phyloP scores from a whole-genome alignment of 2,113 vertebrate species.

The Galemys pyrenaicus region DNA sequence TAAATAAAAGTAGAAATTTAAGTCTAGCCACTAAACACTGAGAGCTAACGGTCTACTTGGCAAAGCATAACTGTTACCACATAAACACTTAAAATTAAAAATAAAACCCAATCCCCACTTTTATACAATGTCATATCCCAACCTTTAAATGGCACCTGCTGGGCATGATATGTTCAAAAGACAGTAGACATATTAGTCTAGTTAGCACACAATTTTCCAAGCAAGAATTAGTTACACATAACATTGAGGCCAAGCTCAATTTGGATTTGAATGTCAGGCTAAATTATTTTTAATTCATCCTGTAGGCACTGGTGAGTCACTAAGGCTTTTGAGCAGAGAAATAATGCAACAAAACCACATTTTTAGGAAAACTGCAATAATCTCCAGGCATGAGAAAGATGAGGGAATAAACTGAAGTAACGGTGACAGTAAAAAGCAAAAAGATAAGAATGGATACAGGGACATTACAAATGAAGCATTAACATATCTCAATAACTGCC shows the following conservation, averaged over 20 bases:
- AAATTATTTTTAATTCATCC: conserved; percentile 58
- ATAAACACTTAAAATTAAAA: conserved; percentile 56
- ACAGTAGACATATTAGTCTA: neutral
- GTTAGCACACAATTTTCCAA: neutral
- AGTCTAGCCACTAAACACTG: neutral
- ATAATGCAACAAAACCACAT: conserved; percentile 35
- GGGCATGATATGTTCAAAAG: conserved; percentile 34
- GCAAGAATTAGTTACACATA: conserved; percentile 17
- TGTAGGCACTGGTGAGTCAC: conserved; percentile 11
- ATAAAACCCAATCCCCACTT: conserved; percentile 30
- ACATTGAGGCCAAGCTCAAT: conserved; percentile 31
- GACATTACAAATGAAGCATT: conserved; percentile 30
- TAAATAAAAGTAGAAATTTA: neutral
- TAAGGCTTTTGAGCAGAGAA: conserved; percentile 38
- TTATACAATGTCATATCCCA: neutral
- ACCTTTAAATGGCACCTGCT: neutral
- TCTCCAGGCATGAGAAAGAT: conserved; percentile 33
- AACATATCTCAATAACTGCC: neutral
- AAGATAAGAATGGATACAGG: neutral
- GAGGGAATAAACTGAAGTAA: conserved; percentile 3
- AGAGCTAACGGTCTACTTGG: neutral
- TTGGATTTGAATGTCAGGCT: conserved; percentile 28
- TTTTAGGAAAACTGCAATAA: conserved; percentile 50
- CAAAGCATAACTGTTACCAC: neutral
- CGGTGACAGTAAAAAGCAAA: neutral